Evolutionary conservation across 2,113 vertebrate genomes (phyloP).

Genomic region (Eulemur macaco): DNA sequence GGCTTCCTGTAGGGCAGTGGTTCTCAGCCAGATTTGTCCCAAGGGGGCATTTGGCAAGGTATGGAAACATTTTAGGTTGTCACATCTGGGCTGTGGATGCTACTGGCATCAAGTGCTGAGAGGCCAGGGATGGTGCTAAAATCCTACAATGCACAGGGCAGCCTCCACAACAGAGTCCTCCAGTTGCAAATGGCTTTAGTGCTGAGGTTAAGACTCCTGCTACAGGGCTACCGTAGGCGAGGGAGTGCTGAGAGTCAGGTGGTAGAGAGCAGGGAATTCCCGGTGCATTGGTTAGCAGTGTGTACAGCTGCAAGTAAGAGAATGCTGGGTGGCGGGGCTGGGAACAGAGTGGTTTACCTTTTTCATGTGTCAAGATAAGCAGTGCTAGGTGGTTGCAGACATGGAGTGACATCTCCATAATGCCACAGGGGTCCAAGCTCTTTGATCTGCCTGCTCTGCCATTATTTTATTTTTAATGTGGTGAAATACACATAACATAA

Average conservation of each 20-base stretch:
- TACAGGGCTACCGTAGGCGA: not conserved
- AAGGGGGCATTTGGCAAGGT: not conserved
- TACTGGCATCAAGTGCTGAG: not conserved
- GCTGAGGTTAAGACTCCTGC: not conserved
- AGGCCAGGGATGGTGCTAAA: not conserved
- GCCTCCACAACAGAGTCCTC: not conserved
- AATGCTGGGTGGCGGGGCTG: too few species aligned
- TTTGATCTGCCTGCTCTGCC: not conserved
- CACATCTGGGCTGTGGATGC: not conserved
- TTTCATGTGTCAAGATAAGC: not conserved
- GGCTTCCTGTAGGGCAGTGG: not conserved
- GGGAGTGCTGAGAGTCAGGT: not conserved
- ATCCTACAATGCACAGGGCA: not conserved
- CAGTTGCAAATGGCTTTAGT: not conserved
- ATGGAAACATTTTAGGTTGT: not conserved
- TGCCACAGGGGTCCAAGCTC: not conserved
- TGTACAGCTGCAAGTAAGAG: not conserved
- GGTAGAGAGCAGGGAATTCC: not conserved
- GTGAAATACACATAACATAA: not conserved
- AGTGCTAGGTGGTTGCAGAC: not conserved
- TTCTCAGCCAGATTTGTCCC: not conserved
- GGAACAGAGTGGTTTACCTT: not conserved
- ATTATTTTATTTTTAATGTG: not conserved
- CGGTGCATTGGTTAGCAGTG: not conserved
- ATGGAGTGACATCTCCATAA: too few species aligned